These are phyloP conservation scores for Notarius lentiginosus DNA, from an alignment of 2,113 vertebrate genomes.

Conservation along the genomic window DNA sequence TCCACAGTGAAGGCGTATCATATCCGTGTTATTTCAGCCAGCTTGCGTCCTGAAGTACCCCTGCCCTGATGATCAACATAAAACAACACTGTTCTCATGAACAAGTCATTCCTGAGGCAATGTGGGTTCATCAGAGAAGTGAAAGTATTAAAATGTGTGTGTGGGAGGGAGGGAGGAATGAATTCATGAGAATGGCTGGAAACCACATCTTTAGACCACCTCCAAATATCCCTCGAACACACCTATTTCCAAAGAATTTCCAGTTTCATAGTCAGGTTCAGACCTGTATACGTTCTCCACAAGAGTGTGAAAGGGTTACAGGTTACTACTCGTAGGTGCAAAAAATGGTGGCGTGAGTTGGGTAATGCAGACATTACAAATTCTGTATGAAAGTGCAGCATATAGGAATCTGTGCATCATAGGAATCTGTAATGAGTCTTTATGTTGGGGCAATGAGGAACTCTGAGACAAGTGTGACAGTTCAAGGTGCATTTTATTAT, in stretches of 20 bases:
- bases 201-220: not conserved
- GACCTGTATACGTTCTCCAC: not conserved
- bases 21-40: not conserved
- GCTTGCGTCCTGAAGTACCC: not conserved
- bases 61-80: not conserved
- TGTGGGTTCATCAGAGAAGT: not conserved
- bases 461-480: too few relatives aligned
- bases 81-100: not conserved
- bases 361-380: not conserved
- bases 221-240: not conserved
- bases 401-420: not conserved
- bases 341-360: not conserved
- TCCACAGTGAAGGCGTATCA: not conserved
- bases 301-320: not conserved
- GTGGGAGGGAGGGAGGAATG: not conserved
- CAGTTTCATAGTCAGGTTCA: slow-evolving; percentile 2
- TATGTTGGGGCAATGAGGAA: too few relatives aligned
- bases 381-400: not conserved
- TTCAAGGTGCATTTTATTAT: too few relatives aligned
- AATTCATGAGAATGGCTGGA: not conserved
- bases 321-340: not conserved
- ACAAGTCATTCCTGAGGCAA: not conserved
- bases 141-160: not conserved
- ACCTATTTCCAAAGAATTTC: slow-evolving; percentile 16
- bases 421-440: too few relatives aligned